Evolutionary conservation across 2,797 vertebrate genomes (phyloP).

Genomic region (Enteromius unitaeniatus): DNA sequence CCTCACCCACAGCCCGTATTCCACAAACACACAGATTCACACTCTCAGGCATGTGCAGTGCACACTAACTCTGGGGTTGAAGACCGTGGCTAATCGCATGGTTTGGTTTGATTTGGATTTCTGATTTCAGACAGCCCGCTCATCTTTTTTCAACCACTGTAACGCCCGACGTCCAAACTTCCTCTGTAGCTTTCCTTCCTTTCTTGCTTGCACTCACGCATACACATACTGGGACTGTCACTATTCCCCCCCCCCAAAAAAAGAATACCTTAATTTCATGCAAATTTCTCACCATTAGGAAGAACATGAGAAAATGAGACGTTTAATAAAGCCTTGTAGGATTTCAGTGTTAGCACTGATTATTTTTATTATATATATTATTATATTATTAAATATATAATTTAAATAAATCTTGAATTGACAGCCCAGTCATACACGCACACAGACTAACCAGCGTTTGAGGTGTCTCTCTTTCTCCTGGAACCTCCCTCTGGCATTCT

Average conservation of each 20-base stretch:
- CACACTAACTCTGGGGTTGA: slow-evolving; percentile 56
- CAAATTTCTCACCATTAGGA: neutral
- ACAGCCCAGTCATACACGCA: slow-evolving; percentile 40
- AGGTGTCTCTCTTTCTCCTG: slow-evolving; percentile 61
- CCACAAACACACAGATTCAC: slow-evolving; percentile 40
- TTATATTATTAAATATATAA: too few species aligned
- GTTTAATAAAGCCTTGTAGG: neutral
- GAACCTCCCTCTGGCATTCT: slow-evolving; percentile 64
- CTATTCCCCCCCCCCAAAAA: slow-evolving; percentile 1
- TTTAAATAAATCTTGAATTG: neutral
- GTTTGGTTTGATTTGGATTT: slow-evolving; percentile 69
- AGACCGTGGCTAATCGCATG: slow-evolving; percentile 76
- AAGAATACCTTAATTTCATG: neutral
- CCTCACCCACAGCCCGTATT: slow-evolving; percentile 66
- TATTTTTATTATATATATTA: neutral
- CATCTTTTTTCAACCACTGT: slow-evolving; percentile 61
- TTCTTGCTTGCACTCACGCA: slow-evolving; percentile 44
- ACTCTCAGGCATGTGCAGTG: slow-evolving; percentile 71
- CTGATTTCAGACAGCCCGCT: slow-evolving; percentile 63
- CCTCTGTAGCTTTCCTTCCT: slow-evolving; percentile 37
- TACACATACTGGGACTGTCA: slow-evolving; percentile 38
- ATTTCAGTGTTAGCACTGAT: neutral
- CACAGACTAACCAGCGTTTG: slow-evolving; percentile 52
- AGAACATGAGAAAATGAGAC: neutral
- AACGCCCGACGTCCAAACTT: slow-evolving; percentile 29